Evolutionary conservation across 2,797 vertebrate genomes (phyloP).

Genomic region (Holocentrus rufus): DNA sequence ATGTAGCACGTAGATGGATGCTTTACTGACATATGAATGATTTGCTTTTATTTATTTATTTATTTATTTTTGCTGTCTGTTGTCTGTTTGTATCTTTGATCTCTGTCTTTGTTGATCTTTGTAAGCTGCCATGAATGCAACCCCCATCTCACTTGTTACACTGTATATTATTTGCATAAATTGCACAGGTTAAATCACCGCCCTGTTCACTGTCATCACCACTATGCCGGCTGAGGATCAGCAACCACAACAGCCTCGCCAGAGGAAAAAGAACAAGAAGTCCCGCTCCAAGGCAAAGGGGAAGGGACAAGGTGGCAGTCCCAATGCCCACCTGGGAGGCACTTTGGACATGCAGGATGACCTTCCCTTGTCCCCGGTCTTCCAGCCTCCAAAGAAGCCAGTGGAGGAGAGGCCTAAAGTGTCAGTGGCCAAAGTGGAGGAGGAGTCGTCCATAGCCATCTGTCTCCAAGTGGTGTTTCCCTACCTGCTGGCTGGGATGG

Average conservation of each 20-base stretch:
- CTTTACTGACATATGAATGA: too few relatives aligned
- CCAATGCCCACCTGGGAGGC: slow-evolving; percentile 62
- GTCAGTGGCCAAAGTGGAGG: slow-evolving; percentile 74
- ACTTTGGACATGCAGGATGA: slow-evolving; percentile 80
- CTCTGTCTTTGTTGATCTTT: too few relatives aligned
- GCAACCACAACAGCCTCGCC: slow-evolving; percentile 59
- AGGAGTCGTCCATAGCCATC: slow-evolving; percentile 86
- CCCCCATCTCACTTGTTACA: not conserved
- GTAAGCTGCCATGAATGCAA: not conserved
- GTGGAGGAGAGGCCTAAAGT: slow-evolving; percentile 74
- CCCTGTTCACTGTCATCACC: slow-evolving; percentile 11
- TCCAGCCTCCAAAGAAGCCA: slow-evolving; percentile 72
- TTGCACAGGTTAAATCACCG: slow-evolving; percentile 39
- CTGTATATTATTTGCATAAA: not conserved
- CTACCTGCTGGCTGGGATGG: slow-evolving; percentile 93
- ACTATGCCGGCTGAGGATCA: slow-evolving; percentile 84
- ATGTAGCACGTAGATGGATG: too few relatives aligned
- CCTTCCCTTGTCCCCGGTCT: slow-evolving; percentile 60
- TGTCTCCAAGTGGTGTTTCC: slow-evolving; percentile 90
- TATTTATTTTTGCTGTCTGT: too few relatives aligned
- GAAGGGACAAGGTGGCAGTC: slow-evolving; percentile 70
- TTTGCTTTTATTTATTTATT: too few relatives aligned
- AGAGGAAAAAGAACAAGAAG: slow-evolving; percentile 84
- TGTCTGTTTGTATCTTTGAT: too few relatives aligned
- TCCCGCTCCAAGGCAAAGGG: slow-evolving; percentile 78